Evolutionary conservation across 2,888 invertebrate species (phyloP).

Genomic region (Erebia epiphron): DNA sequence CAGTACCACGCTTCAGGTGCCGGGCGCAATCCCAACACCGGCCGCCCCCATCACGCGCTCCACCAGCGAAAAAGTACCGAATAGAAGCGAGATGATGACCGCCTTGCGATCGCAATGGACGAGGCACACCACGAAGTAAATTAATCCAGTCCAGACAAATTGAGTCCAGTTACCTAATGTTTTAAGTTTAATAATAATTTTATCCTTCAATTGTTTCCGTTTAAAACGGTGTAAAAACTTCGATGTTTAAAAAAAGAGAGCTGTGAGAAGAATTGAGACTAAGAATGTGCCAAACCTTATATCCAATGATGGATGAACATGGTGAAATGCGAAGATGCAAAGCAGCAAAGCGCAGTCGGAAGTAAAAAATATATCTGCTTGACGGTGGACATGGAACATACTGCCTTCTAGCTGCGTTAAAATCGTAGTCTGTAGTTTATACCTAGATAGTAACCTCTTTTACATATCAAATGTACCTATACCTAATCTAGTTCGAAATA

Average conservation of each 20-base stretch:
- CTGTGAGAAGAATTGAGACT: constrained; percentile 20
- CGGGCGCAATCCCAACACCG: constrained; percentile 75
- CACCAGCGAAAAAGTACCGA: constrained; percentile 93
- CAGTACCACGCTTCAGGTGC: constrained; percentile 83
- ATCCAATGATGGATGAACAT: neutral
- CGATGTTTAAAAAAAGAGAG: constrained; percentile 8
- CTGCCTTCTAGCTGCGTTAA: neutral
- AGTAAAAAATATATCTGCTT: no score
- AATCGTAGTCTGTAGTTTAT: constrained; percentile 27
- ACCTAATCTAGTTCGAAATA: constrained; percentile 40
- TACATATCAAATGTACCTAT: constrained; percentile 45
- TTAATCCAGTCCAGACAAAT: constrained; percentile 39
- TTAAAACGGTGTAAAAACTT: neutral
- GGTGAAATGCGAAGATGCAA: neutral
- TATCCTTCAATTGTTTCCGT: neutral
- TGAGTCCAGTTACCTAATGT: constrained; percentile 40
- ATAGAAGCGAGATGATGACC: constrained; percentile 92
- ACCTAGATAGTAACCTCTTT: constrained; percentile 36
- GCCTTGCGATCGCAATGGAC: constrained; percentile 93
- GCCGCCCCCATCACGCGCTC: constrained; percentile 88
- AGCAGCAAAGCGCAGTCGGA: neutral
- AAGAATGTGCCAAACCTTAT: constrained; percentile 28
- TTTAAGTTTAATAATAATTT: neutral
- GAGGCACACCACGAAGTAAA: constrained; percentile 92
- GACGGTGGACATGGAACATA: constrained; percentile 5